Base-by-base conservation (phyloP, 2,113 vertebrate genomes). In the Bos indicus region DNA sequence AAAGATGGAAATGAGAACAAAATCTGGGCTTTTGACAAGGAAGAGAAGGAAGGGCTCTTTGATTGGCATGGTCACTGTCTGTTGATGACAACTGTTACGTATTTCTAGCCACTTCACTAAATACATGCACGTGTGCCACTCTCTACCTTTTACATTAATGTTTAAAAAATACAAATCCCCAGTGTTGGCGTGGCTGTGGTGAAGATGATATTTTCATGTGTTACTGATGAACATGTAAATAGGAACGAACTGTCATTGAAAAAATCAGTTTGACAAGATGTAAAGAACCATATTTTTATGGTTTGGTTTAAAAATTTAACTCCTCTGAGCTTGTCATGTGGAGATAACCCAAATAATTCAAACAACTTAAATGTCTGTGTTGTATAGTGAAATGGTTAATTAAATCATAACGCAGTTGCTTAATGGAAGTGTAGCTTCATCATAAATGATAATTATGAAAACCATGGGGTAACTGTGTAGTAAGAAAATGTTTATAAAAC, bases 361-460 rank as follows among this genome's bases (percentile, higher is more conserved):
- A 85, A 93, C 16, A 91, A 43, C 30, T 84, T 90, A 88, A 96
- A 82, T 59, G 3, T 30, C 48, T 67, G 5, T 57, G 3, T 85
- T 67, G 5, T 57, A 3, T 85, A 85, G 48, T 64, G 48, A 92
- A 96, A 90, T 84, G 15, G 26, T 94, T 93, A 97, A 90, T 91
- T 51, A 78, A 91, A 52, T 97, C 43, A 85, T 81, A 90, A 90
- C 30, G 8, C 25, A 83, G 30, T 95, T 94, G 51, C 52, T 92
- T 92, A 80, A 59, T 86, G 51, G 15, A 94, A 60, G 17, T 88
- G 15, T 88, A 60, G 15, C 19, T 97, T 81, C 23, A 57, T 92
- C 26, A 90, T 82, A 95, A 67, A 60, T 80, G 56, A 90, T 40
- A 89, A 93, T 96, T 84, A 74, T 80, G 57, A 91, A 91, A 93